A percentile compares a stretch with the other conserved stretches of the same genome.
Conservation (phyloP, 2,113 vertebrate genomes). For the Marmota flaviventris region DNA sequence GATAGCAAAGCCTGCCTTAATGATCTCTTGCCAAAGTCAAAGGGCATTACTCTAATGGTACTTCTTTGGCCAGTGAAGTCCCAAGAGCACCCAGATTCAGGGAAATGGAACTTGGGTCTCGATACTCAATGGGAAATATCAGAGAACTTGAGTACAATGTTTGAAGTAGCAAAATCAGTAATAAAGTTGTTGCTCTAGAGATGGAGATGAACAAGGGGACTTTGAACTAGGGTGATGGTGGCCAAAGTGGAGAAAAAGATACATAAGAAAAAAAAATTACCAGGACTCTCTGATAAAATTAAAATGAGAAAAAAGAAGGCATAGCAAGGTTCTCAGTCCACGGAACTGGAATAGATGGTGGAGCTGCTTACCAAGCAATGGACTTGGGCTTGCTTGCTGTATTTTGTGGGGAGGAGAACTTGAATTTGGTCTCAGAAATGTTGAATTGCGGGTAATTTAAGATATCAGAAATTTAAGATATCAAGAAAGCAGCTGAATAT, state of each 20-base stretch:
- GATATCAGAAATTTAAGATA: neutral
- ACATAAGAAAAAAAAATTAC: neutral
- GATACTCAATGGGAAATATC: neutral
- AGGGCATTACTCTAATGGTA: neutral
- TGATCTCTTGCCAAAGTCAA: neutral
- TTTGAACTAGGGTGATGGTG: neutral
- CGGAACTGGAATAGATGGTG: neutral
- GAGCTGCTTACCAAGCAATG: neutral
- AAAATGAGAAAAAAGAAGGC: neutral
- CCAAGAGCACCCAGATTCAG: neutral
- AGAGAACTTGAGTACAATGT: neutral
- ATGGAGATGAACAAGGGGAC: neutral
- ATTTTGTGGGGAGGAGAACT: neutral
- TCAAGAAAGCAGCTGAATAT: neutral
- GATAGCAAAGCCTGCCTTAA: neutral
- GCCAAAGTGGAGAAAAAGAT: neutral
- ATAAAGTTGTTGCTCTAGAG: neutral
- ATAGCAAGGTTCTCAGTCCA: neutral
- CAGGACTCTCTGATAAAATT: neutral
- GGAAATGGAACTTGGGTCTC: no score
- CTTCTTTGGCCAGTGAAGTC: neutral
- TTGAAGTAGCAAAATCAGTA: neutral
- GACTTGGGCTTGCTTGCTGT: accelerated
- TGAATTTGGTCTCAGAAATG: neutral
- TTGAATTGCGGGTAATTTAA: neutral